phyloP scores from a whole-genome alignment of 23 tunicate genomes.

The Styela plicata region DNA sequence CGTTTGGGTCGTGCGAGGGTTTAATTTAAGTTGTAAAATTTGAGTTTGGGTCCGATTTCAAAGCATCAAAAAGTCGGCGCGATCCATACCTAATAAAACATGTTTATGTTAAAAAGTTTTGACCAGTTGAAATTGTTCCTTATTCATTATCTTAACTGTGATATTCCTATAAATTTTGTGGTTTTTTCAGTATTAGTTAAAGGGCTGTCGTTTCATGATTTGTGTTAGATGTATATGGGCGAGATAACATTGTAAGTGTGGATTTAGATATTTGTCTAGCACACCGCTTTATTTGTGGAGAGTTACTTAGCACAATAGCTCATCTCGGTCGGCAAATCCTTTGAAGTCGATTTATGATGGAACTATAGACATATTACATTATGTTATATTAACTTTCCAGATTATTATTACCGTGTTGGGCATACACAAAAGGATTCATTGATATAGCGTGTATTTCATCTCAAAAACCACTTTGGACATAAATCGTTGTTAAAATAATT shows the following conservation, averaged over 20 bases:
- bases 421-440: neutral
- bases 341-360: neutral
- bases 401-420: neutral
- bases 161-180: neutral
- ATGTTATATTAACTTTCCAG: neutral
- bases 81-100: too few relatives aligned
- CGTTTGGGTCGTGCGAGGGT: too few relatives aligned
- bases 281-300: conserved; percentile 14
- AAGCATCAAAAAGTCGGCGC: too few relatives aligned
- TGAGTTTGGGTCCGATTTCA: too few relatives aligned
- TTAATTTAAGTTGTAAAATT: too few relatives aligned
- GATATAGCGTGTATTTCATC: neutral
- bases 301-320: neutral
- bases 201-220: neutral
- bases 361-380: neutral
- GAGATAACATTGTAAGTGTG: neutral
- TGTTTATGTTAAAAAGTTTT: too few relatives aligned
- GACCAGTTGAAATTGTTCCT: too few relatives aligned
- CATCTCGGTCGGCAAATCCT: neutral
- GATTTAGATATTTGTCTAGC: conserved; percentile 18
- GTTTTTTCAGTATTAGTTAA: neutral
- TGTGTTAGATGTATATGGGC: neutral
- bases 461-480: neutral
- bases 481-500: neutral
- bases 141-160: too few relatives aligned